Evolutionary conservation across 2,113 vertebrate species (phyloP).

Genomic region (Penelope pileata): DNA sequence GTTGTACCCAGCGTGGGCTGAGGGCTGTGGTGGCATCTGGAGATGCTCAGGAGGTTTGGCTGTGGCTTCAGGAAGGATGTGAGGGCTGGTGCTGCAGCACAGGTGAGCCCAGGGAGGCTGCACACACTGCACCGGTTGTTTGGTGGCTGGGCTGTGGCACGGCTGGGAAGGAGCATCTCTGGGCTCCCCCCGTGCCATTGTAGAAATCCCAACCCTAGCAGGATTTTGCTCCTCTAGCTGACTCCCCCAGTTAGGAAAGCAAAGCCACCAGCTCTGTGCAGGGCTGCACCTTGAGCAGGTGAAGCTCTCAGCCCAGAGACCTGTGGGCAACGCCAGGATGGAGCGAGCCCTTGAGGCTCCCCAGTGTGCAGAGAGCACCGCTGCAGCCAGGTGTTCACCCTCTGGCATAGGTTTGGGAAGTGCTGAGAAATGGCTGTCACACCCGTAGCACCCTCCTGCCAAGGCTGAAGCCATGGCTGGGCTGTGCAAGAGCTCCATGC

Average conservation of each 20-base stretch:
- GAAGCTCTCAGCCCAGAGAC: too few species aligned
- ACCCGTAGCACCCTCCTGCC: not conserved
- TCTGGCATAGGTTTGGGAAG: not conserved
- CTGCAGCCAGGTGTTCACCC: not conserved
- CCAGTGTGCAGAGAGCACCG: not conserved
- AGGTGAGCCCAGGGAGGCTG: not conserved
- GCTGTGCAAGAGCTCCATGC: not conserved
- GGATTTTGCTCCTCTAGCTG: not conserved
- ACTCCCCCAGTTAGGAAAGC: not conserved
- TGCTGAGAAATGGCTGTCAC: not conserved
- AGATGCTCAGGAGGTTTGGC: not conserved
- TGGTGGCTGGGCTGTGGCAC: not conserved
- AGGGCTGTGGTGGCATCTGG: not conserved
- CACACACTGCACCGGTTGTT: not conserved
- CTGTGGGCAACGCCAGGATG: too few species aligned
- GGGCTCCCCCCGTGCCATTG: not conserved
- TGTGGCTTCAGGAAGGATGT: not conserved
- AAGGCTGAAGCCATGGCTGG: accelerated
- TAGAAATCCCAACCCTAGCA: not conserved
- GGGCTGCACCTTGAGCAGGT: not conserved
- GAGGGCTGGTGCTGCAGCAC: too few species aligned
- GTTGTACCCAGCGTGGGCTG: not conserved
- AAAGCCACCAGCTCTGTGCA: not conserved
- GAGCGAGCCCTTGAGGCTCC: accelerated
- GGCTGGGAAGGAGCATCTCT: not conserved